Percentiles rank a stretch among this genome's conserved stretches.
Conservation (phyloP, 2,888 invertebrate genomes). For the Autographa gamma region DNA sequence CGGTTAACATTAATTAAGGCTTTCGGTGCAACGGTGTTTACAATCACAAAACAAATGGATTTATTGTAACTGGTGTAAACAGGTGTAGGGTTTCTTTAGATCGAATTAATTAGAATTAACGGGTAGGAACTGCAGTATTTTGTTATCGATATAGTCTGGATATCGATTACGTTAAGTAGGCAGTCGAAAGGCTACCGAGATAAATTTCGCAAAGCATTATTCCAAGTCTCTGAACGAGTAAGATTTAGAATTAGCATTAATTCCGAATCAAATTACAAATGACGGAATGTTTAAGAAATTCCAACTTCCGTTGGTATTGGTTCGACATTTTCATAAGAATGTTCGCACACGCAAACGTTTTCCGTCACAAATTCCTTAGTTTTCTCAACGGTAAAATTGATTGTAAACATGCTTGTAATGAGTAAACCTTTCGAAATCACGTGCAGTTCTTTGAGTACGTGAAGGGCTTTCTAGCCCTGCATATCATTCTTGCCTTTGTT, state of each 20-base stretch:
- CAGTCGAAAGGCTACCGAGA: neutral
- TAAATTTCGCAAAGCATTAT: neutral
- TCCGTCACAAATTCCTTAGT: constrained; percentile 34
- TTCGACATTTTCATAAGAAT: constrained; percentile 20
- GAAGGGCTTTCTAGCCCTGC: constrained; percentile 72
- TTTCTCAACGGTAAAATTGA: constrained; percentile 39
- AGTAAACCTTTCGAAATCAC: constrained; percentile 67
- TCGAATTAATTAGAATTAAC: constrained; percentile 18
- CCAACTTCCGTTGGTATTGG: neutral
- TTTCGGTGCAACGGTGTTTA: constrained; percentile 68
- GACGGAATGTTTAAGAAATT: constrained; percentile 1
- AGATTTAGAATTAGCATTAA: neutral
- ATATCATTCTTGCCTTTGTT: constrained; percentile 48
- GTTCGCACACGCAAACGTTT: constrained; percentile 21
- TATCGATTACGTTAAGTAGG: constrained; percentile 45
- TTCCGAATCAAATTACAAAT: neutral
- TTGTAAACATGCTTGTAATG: constrained; percentile 59
- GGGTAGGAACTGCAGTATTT: constrained; percentile 32
- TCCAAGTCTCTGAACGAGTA: neutral
- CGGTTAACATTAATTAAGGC: constrained; percentile 73
- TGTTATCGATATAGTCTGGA: constrained; percentile 28
- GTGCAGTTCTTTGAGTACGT: constrained; percentile 65
- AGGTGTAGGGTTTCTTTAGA: constrained; percentile 12
- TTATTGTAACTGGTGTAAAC: constrained; percentile 34
- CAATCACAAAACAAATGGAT: constrained; percentile 47